A percentile compares a stretch with the other conserved stretches of the same genome.
Conservation (phyloP, 2,113 vertebrate species). For the Vombatus ursinus region DNA sequence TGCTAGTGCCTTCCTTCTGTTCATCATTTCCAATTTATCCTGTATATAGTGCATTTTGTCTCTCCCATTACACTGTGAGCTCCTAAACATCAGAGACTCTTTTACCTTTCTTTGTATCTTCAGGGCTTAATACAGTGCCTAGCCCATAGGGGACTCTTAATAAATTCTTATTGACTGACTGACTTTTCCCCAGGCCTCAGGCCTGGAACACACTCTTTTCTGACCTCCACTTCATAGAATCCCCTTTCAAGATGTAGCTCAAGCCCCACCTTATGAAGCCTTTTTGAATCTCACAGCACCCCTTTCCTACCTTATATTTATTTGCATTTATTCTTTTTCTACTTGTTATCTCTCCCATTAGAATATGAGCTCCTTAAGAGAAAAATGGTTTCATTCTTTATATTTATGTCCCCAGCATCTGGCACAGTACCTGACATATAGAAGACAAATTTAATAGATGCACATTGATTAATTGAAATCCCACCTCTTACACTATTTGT, state of each 20-base stretch:
- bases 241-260: background rate
- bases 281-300: background rate
- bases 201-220: background rate
- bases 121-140: background rate
- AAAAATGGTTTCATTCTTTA: too few relatives aligned
- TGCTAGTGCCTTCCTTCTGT: background rate
- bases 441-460: background rate
- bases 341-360: background rate
- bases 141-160: background rate
- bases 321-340: background rate
- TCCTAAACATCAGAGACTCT: background rate
- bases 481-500: too few relatives aligned
- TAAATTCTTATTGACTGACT: background rate
- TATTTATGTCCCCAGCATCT: too few relatives aligned
- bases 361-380: background rate
- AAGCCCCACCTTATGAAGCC: background rate
- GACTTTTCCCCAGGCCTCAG: background rate
- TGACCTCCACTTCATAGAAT: background rate
- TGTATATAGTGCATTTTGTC: background rate
- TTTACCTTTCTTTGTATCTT: background rate
- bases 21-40: background rate
- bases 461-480: background rate
- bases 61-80: too few relatives aligned
- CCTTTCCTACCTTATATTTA: background rate
- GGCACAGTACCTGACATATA: background rate